A percentile compares a stretch with the other conserved stretches of the same genome.
phyloP scores from a whole-genome alignment of 2,888 invertebrate genomes.

The Arenicola marina region DNA sequence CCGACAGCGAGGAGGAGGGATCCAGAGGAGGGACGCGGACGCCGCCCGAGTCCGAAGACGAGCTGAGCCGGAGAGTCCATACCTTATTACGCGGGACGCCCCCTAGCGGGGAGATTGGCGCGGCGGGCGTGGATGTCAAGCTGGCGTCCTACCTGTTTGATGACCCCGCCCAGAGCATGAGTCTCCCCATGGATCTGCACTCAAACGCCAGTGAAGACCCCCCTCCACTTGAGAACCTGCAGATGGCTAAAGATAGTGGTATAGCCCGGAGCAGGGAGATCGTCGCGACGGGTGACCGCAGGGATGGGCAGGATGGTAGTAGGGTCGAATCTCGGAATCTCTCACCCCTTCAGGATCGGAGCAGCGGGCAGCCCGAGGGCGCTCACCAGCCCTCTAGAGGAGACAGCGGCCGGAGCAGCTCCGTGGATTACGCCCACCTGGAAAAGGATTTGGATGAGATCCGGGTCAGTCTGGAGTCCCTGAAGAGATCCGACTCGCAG shows the following conservation, averaged over 20 bases:
- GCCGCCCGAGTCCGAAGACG: slow-evolving; percentile 1
- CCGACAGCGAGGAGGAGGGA: slow-evolving; percentile 14
- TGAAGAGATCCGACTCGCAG: slow-evolving; percentile 10
- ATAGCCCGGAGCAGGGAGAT: neutral
- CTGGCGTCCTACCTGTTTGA: slow-evolving; percentile 16
- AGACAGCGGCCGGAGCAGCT: slow-evolving; percentile 17
- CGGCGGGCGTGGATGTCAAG: neutral
- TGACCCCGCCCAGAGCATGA: slow-evolving; percentile 24
- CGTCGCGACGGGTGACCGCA: neutral
- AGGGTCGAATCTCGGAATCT: neutral
- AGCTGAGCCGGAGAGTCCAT: neutral
- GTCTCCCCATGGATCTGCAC: slow-evolving; percentile 5
- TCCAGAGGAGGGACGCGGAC: neutral
- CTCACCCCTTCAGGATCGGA: no score
- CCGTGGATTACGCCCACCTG: slow-evolving; percentile 41
- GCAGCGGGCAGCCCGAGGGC: neutral
- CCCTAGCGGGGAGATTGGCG: neutral
- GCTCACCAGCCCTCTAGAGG: neutral
- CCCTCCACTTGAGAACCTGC: neutral
- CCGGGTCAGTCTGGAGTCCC: slow-evolving; percentile 41
- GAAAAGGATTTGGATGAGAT: slow-evolving; percentile 54
- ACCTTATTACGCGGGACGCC: slow-evolving; percentile 2
- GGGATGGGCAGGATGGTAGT: neutral
- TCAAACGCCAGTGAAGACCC: neutral
- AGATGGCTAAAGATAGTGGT: neutral